These are phyloP conservation scores for Patiria miniata DNA, from an alignment of 35 echinoderm and acorn worm genomes.

Conservation along the genomic window DNA sequence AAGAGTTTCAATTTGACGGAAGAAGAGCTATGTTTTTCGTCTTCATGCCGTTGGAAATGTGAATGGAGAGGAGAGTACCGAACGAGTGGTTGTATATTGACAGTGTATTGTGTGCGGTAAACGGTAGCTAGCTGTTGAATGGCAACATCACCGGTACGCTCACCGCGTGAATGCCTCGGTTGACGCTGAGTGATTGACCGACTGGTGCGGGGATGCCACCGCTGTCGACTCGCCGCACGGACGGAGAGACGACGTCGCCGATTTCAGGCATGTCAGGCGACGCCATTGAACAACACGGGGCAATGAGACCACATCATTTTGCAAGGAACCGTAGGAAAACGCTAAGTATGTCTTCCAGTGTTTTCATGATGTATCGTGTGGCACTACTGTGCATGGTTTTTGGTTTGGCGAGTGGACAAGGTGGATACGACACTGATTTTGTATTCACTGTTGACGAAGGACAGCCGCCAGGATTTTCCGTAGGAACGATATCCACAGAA, in stretches of 20 bases:
- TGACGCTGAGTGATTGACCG: conserved; percentile 4
- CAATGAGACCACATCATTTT: not conserved
- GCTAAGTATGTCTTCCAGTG: not conserved
- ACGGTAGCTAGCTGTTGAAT: conserved; percentile 26
- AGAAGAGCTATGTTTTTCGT: not conserved
- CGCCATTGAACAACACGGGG: not conserved
- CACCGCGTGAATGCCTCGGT: not conserved
- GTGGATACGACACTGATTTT: not conserved
- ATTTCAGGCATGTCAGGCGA: not conserved
- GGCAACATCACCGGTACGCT: not conserved
- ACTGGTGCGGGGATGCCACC: not conserved
- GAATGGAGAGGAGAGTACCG: not conserved
- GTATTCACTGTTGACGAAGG: conserved; percentile 36
- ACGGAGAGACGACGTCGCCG: not conserved
- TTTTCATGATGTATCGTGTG: not conserved
- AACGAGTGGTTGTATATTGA: conserved; percentile 12
- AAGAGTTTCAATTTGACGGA: not conserved
- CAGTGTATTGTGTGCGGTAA: not conserved
- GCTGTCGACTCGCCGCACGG: not conserved
- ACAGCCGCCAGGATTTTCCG: conserved; percentile 51
- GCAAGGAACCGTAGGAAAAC: not conserved
- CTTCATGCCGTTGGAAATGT: not conserved
- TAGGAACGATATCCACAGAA: conserved; percentile 55
- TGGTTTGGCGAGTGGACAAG: conserved; percentile 22
- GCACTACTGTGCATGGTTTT: not conserved